A percentile compares a stretch with the other conserved stretches of the same genome.
Evolutionary conservation across 1,140 invertebrate species (phyloP).

Genomic region (Drosophila repleta): DNA sequence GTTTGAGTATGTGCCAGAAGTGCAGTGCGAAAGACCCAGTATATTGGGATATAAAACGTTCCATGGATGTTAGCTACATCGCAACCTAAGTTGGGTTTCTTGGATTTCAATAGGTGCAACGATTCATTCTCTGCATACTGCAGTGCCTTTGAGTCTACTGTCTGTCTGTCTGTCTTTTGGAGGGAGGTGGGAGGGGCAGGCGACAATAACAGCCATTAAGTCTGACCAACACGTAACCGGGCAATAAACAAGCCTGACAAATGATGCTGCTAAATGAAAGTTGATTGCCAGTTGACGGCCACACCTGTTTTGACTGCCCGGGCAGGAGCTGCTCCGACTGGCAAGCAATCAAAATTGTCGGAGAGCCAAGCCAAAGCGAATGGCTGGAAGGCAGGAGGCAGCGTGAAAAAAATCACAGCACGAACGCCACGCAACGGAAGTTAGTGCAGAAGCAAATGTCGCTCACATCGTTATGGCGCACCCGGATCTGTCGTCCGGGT

Average conservation of each 20-base stretch:
- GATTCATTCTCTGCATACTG: neutral
- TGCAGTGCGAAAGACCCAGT: neutral
- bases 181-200: neutral
- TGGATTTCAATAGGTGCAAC: constrained; percentile 22
- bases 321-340: constrained; percentile 4
- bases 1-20: neutral
- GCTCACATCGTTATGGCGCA: constrained; percentile 31
- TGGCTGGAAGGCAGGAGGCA: neutral
- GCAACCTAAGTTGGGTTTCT: too few species aligned
- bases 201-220: constrained; percentile 79
- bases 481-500: neutral
- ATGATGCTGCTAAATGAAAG: constrained; percentile 82
- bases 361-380: constrained; percentile 25
- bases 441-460: constrained; percentile 49
- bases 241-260: constrained; percentile 81
- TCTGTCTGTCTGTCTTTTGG: neutral
- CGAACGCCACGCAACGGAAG: constrained; percentile 64
- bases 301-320: constrained; percentile 61
- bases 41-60: too few species aligned
- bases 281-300: constrained; percentile 80
- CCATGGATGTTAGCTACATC: too few species aligned
- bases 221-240: constrained; percentile 75
- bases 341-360: constrained; percentile 70
- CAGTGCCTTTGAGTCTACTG: neutral
- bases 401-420: constrained; percentile 50